phyloP scores from a whole-genome alignment of 1,140 invertebrate species.

The Zophobas morio region DNA sequence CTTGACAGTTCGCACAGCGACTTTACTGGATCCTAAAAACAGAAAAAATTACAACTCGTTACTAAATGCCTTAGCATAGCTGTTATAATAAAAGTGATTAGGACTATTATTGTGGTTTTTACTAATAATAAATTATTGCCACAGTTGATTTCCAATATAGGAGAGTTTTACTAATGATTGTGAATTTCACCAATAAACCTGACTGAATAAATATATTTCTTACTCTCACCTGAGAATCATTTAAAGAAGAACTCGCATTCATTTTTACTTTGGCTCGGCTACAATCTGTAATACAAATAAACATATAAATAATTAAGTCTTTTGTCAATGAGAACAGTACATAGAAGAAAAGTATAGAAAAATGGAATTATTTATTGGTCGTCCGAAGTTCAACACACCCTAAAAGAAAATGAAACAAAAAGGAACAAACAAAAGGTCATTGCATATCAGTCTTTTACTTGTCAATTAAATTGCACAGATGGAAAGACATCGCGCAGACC shows the following conservation, averaged over 20 bases:
- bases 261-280: conserved; percentile 25
- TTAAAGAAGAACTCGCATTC: conserved; percentile 20
- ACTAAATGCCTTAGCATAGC: too few species aligned
- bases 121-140: too few species aligned
- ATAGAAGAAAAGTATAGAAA: conserved; percentile 11
- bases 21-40: too few species aligned
- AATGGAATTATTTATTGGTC: conserved; percentile 11
- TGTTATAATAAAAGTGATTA: too few species aligned
- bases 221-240: conserved; percentile 19
- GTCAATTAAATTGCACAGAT: conserved; percentile 25
- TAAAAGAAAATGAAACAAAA: conserved; percentile 26
- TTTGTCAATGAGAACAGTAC: conserved; percentile 14
- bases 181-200: neutral
- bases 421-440: conserved; percentile 19
- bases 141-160: too few species aligned
- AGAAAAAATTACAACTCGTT: too few species aligned
- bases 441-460: conserved; percentile 17
- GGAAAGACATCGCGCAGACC: conserved; percentile 26
- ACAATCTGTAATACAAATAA: conserved; percentile 24
- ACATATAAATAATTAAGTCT: conserved; percentile 25
- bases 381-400: conserved; percentile 1
- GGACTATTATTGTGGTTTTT: too few species aligned
- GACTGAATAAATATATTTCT: conserved; percentile 25
- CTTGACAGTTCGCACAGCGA: neutral
- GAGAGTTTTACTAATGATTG: too few species aligned